Evolutionary conservation across 1,140 invertebrate species (phyloP), one percentile per base, ranked within the genome.

Genomic region (Fopius arisanus): DNA sequence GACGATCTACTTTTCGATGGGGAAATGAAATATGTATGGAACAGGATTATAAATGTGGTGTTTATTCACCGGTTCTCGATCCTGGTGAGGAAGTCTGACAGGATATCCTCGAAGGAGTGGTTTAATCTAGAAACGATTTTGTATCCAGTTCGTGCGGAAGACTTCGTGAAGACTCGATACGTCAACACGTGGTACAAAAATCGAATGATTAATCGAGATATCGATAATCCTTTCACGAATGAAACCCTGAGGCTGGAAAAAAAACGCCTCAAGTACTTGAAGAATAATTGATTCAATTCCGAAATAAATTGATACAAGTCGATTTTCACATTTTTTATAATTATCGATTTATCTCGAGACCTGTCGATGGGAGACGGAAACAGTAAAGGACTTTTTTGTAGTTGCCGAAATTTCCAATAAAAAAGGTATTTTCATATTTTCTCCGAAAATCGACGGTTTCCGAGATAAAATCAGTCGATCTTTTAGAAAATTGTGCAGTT

Each of bases 11-110:
- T 96, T 0, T 92, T 95, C 70, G 82, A 86, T 19, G 85, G 89
- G 63, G 88, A 92, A n/a, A 86, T 93, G 73, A 89, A 91, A 77
- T 93, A 94, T 77, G 78, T 96, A 7, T 95, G 94, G 94, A 94
- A 92, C 48, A 89, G 92, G 75, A 92, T 94, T 23, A 89, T 94
- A 1, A 93, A 94, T 77, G 91, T 93, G 0, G 81, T 95, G n/a
- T 95, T 95, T 71, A 86, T 95, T 19, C 88, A 89, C 62, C 87
- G 90, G 78, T 91, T 91, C 77, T 81, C 73, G 10, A 77, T 80
- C 2, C 78, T 77, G 12, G 86, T 81, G 33, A 75, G 80, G 3
- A 80, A 78, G 48, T 79, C 81, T 5, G 82, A 83, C 1, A 82
- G 85, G 67, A 63, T 78, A 31, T 84, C 80, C 73, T 86, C 83